These are phyloP conservation scores for Anastatus disparis DNA, from an alignment of 1,140 invertebrate genomes.

Conservation along the genomic window DNA sequence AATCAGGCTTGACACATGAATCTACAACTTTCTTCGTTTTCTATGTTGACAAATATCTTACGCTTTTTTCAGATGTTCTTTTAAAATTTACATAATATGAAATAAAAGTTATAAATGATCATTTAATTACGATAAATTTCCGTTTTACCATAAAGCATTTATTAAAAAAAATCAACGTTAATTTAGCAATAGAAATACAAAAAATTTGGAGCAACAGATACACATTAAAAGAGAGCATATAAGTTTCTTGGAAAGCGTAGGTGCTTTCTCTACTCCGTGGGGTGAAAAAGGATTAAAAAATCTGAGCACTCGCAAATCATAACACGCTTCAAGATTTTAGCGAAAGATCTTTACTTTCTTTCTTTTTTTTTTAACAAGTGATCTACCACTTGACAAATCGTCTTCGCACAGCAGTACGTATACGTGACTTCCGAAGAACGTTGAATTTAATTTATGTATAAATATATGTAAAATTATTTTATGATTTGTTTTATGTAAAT, in stretches of 20 bases:
- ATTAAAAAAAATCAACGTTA: too few species aligned
- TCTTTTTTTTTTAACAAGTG: background rate
- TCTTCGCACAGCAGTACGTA: conserved; percentile 9
- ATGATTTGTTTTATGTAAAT: too few species aligned
- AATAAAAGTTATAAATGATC: conserved; percentile 3
- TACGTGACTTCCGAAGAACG: too few species aligned
- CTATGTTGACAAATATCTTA: background rate
- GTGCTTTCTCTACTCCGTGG: conserved; percentile 43
- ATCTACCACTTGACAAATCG: conserved; percentile 16
- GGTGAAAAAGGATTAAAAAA: conserved; percentile 19
- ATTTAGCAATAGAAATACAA: too few species aligned
- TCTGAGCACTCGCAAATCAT: conserved; percentile 61
- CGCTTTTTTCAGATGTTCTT: too few species aligned
- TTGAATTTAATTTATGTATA: too few species aligned
- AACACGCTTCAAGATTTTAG: conserved; percentile 36
- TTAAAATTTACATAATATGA: conserved; percentile 20
- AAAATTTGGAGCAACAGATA: too few species aligned
- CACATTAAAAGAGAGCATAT: too few species aligned
- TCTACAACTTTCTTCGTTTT: background rate
- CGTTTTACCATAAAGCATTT: too few species aligned
- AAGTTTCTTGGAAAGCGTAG: conserved; percentile 62
- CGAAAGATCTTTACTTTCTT: background rate
- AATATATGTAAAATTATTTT: too few species aligned
- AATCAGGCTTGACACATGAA: conserved; percentile 33
- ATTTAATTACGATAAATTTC: too few species aligned